phyloP scores from a whole-genome alignment of 1,140 invertebrate genomes.

The Brachionus paranguensis region DNA sequence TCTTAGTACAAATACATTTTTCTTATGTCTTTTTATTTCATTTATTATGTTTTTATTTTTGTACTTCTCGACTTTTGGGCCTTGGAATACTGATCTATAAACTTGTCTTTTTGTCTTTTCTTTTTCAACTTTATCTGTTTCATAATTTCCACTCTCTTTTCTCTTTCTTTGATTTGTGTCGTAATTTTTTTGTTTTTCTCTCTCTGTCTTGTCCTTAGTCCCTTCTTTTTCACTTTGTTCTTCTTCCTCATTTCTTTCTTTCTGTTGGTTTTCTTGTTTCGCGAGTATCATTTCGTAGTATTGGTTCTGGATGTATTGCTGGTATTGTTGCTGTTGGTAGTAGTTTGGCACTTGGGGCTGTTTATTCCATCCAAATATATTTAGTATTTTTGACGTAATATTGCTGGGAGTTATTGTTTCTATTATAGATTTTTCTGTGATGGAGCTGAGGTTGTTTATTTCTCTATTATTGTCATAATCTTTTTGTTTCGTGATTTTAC shows the following conservation, averaged over 20 bases:
- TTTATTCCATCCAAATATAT: not conserved
- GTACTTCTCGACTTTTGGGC: not conserved
- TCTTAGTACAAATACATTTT: not conserved
- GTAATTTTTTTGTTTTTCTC: not conserved
- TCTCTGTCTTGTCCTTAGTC: not conserved
- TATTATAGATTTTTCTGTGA: not conserved
- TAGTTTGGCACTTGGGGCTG: not conserved
- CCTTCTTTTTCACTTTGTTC: not conserved
- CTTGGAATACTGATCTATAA: not conserved
- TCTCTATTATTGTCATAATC: not conserved
- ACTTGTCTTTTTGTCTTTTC: conserved; percentile 7
- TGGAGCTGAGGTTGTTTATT: not conserved
- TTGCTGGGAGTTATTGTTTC: not conserved
- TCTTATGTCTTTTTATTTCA: not conserved
- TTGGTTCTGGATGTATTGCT: not conserved
- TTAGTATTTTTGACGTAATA: not conserved
- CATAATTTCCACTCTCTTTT: not conserved
- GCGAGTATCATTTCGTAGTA: not conserved
- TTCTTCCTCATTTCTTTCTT: not conserved
- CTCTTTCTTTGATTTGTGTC: not conserved
- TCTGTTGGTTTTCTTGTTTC: not conserved
- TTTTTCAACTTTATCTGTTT: not conserved
- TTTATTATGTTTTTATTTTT: not conserved
- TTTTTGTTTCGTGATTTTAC: not conserved
- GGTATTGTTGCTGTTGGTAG: not conserved